phyloP scores from a whole-genome alignment of 2,797 vertebrate species.

The Channallabes apus region DNA sequence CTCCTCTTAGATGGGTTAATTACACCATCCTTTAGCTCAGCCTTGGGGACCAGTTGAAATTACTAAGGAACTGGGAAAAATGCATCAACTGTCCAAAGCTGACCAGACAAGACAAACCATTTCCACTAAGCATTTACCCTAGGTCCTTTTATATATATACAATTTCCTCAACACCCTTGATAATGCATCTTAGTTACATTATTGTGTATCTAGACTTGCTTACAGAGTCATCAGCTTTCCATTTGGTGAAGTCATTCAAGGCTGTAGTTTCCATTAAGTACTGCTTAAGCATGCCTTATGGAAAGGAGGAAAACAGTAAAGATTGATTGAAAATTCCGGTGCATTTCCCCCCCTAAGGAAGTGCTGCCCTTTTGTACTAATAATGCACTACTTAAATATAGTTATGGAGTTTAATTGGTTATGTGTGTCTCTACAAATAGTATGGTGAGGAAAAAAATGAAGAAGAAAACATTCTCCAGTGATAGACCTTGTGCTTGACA shows the following conservation, averaged over 20 bases:
- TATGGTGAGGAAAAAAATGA: too few relatives aligned
- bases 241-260: constrained; percentile 27
- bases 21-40: constrained; percentile 33
- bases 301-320: neutral
- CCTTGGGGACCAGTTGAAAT: constrained; percentile 28
- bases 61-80: constrained; percentile 23
- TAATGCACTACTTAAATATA: neutral
- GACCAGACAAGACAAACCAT: constrained; percentile 14
- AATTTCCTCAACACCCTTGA: constrained; percentile 5
- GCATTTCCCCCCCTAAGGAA: constrained; percentile 3
- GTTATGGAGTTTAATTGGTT: neutral
- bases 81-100: constrained; percentile 20
- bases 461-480: neutral
- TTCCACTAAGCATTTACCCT: neutral
- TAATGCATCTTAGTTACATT: constrained; percentile 8
- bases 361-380: neutral
- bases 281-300: constrained; percentile 16
- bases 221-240: constrained; percentile 31
- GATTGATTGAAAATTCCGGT: neutral
- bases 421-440: neutral
- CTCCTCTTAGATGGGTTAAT: constrained; percentile 43
- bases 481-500: neutral
- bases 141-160: neutral
- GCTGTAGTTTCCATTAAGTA: constrained; percentile 30
- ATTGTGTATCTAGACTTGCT: constrained; percentile 35